Evolutionary conservation across 2,888 invertebrate genomes (phyloP).

Genomic region (Phyllotreta striolata): DNA sequence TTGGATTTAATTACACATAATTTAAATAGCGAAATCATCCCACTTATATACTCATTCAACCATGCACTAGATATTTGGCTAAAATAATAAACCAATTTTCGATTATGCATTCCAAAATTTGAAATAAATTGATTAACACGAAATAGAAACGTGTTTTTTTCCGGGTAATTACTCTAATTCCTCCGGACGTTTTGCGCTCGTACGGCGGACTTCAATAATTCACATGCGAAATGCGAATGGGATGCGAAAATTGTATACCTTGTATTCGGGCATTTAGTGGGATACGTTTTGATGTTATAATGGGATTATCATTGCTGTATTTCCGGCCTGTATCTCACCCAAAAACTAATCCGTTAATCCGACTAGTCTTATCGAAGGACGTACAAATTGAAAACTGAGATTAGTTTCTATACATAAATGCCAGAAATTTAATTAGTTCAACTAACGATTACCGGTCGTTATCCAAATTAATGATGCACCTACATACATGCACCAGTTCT

Average conservation of each 20-base stretch:
- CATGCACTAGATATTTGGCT: no score
- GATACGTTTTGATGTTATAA: constrained; percentile 19
- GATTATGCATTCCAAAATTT: no score
- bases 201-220: constrained; percentile 12
- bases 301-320: constrained; percentile 23
- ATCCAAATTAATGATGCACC: no score
- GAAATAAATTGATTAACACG: no score
- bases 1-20: no score
- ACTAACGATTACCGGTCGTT: no score
- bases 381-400: constrained; percentile 24
- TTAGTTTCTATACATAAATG: not conserved
- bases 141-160: not conserved
- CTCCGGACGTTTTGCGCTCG: not conserved
- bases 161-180: constrained; percentile 3
- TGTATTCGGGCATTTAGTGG: constrained; percentile 18
- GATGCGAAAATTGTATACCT: constrained; percentile 12
- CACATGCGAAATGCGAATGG: constrained; percentile 17
- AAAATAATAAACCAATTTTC: no score
- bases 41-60: no score
- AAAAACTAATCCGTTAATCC: constrained; percentile 26
- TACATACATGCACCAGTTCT: no score
- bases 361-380: constrained; percentile 22
- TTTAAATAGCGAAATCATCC: no score
- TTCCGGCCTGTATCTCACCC: constrained; percentile 18
- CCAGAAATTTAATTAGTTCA: no score